Evolutionary conservation across 2,113 vertebrate species (phyloP).

Genomic region (Peromyscus leucopus): DNA sequence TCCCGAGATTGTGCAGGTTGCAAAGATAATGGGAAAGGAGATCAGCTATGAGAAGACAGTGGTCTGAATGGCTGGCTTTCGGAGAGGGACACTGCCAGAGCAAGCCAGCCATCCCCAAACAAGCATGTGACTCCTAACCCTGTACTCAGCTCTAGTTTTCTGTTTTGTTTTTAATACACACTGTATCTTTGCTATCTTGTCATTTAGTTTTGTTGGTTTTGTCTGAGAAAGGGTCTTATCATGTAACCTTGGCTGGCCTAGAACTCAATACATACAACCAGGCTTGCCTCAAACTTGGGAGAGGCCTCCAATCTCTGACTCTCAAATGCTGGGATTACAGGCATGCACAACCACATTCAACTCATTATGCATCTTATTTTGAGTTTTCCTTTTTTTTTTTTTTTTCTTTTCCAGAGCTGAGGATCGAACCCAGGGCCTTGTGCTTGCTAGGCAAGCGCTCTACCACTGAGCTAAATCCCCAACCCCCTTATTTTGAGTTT

Average conservation of each 20-base stretch:
- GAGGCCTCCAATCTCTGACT: background rate
- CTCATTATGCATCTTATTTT: conserved; percentile 10
- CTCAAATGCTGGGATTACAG: background rate
- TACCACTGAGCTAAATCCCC: no score
- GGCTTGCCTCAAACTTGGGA: background rate
- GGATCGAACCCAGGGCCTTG: no score
- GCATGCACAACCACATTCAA: background rate
- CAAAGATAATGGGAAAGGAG: background rate
- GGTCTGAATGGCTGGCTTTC: background rate
- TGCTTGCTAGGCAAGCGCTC: no score
- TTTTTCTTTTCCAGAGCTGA: no score
- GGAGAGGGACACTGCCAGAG: rapidly evolving
- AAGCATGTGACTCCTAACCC: background rate
- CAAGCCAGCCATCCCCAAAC: background rate
- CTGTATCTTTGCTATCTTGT: background rate
- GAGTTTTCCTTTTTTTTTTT: background rate
- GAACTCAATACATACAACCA: background rate
- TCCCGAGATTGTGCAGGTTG: background rate
- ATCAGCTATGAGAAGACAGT: background rate
- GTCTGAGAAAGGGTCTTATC: background rate
- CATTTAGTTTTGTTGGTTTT: background rate
- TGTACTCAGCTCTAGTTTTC: background rate
- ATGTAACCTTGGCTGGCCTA: no score
- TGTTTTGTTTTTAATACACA: background rate
- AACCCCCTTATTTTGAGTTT: conserved; percentile 36